phyloP scores from a whole-genome alignment of 2,113 vertebrate species.

The Benitochromis conjunctus region DNA sequence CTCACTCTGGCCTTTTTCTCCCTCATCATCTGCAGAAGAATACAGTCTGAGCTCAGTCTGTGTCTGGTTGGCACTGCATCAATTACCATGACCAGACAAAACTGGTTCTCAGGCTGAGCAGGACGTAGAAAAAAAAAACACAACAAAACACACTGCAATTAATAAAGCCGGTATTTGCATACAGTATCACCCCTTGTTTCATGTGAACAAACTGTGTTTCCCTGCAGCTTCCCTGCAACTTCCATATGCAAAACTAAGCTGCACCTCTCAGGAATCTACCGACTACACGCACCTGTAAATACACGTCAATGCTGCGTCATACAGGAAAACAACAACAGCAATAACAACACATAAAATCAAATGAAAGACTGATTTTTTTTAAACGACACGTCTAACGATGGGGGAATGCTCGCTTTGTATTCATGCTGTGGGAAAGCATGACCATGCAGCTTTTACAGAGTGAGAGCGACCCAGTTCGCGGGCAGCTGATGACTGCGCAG shows the following conservation, averaged over 20 bases:
- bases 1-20: background rate
- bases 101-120: background rate
- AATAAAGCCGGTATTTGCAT: background rate
- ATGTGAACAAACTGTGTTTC: background rate
- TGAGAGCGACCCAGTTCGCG: slow-evolving; percentile 27
- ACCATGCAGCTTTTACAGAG: slow-evolving; percentile 37
- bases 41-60: background rate
- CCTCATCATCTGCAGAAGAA: background rate
- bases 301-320: background rate
- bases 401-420: background rate
- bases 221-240: background rate
- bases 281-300: background rate
- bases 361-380: background rate
- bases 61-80: background rate
- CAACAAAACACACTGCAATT: background rate
- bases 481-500: slow-evolving; percentile 50
- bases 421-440: slow-evolving; percentile 30
- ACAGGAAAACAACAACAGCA: background rate
- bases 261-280: background rate
- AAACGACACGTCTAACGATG: background rate
- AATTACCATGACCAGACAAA: background rate
- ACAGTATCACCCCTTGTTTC: background rate
- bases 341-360: background rate
- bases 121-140: accelerated
- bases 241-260: background rate